Base-by-base conservation (phyloP, 2,888 invertebrate species). In the Cerceris rybyensis region DNA sequence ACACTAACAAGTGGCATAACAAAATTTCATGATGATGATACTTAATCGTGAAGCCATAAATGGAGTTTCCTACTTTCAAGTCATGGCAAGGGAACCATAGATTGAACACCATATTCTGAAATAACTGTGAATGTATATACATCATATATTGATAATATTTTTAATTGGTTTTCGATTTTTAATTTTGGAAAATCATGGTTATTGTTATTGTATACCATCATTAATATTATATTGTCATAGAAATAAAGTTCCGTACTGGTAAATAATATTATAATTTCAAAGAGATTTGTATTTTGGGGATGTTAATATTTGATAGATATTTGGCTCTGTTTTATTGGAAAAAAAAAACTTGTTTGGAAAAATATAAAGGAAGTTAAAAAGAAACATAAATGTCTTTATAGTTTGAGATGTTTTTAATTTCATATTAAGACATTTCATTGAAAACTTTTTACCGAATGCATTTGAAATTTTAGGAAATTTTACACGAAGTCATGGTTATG, bases 101-200 rank as follows among this genome's bases (percentile, higher is more conserved):
- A 42, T 79, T 72, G 17, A 70, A 69, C 65, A 42, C 70, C 68
- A 67, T 80, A 84, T 80, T 81, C 70, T 61, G 61, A 82, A 82
- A 67, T 76, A 76, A 84, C 85, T 88, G 85, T 83, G 88, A 88
- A 86, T 87, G 86, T 87, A 88, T 90, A 91, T 91, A 92, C 88
- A 88, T 90, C 89, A 88, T 90, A 90, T 86, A 85, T 89, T 90
- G 88, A 90, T 91, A 87, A 80, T 82, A 80, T 90, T 90, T 89
- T 89, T 87, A 28, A 28, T 28, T 28, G 28, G 1, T 28, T 28
- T 28, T 28, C 28, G 4, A 88, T 86, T 86, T 88, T 91, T 89
- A 86, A 88, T 91, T 90, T 88, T 89, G 91, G 88, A 87, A 83
- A 85, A 85, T 87, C 80, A 80, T 84, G 80, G 80, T 86, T 86